Base-by-base conservation (phyloP, 2,797 vertebrate species). In the Myripristis murdjan region DNA sequence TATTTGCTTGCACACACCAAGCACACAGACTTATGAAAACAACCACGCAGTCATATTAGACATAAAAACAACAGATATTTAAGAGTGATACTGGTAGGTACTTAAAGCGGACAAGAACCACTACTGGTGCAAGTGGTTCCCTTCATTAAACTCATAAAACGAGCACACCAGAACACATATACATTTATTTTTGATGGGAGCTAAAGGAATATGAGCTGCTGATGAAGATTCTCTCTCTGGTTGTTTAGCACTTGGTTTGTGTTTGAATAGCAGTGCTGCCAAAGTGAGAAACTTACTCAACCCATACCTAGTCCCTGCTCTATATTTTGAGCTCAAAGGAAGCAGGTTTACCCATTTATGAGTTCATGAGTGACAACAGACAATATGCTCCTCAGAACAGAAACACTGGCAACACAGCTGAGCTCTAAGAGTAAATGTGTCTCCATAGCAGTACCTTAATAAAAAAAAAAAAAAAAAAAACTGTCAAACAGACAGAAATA, bases 11-110 rank as follows among this genome's bases (percentile, higher is more conserved):
- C 15, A 12, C 8, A n/a, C 52, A 23, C 11, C 64, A 48, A 11
- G 35, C 35, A 54, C 35, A 41, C 33, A 54, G 49, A 64, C 33
- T 53, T 11, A 51, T 6, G 39, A n/a, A 41, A 26, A 41, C 22
- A 41, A 26, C 41, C 22, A n/a, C n/a, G n/a, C n/a, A n/a, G n/a
- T n/a, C n/a, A n/a, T n/a, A n/a, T n/a, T n/a, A n/a, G n/a, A n/a
- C n/a, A n/a, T n/a, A n/a, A n/a, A n/a, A n/a, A n/a, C n/a, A n/a
- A n/a, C n/a, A n/a, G n/a, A n/a, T n/a, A n/a, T n/a, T n/a, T n/a
- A n/a, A n/a, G n/a, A n/a, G n/a, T n/a, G n/a, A n/a, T n/a, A n/a
- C n/a, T n/a, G 44, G 44, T n/a, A 20, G 33, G 28, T 39, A 10
- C 52, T n/a, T n/a, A n/a, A n/a, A n/a, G n/a, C n/a, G n/a, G n/a